These are phyloP conservation scores for Thumatha senex DNA, from an alignment of 2,888 invertebrate species.

Conservation along the genomic window DNA sequence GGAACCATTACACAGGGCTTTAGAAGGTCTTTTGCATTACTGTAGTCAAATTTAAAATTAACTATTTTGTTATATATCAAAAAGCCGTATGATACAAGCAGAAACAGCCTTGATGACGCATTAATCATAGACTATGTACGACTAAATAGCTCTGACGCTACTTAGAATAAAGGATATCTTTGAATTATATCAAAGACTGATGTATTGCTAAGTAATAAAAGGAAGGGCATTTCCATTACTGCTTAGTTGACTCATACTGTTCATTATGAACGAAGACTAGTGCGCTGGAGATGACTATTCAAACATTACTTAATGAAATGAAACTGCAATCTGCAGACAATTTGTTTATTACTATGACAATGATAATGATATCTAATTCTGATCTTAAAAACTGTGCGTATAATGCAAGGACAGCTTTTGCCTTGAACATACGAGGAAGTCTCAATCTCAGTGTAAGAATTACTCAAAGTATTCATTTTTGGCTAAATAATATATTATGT, in stretches of 20 bases:
- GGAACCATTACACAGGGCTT: neutral
- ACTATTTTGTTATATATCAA: too few relatives aligned
- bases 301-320: conserved; percentile 2
- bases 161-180: neutral
- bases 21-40: too few relatives aligned
- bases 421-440: too few relatives aligned
- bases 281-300: conserved; percentile 20
- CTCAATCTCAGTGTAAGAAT: too few relatives aligned
- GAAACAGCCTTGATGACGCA: too few relatives aligned
- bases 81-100: too few relatives aligned
- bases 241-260: conserved; percentile 29
- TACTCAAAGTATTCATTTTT: too few relatives aligned
- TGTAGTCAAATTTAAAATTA: too few relatives aligned
- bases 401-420: too few relatives aligned
- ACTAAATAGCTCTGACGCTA: neutral
- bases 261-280: conserved; percentile 29
- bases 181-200: neutral
- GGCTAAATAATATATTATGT: too few relatives aligned
- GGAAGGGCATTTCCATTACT: conserved; percentile 41
- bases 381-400: too few relatives aligned
- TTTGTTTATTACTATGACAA: neutral
- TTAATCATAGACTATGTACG: conserved; percentile 7
- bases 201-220: conserved; percentile 22
- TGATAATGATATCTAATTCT: neutral
- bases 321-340: neutral